Evolutionary conservation across 2,888 invertebrate species (phyloP).

Genomic region (Mesorhabditis belari): DNA sequence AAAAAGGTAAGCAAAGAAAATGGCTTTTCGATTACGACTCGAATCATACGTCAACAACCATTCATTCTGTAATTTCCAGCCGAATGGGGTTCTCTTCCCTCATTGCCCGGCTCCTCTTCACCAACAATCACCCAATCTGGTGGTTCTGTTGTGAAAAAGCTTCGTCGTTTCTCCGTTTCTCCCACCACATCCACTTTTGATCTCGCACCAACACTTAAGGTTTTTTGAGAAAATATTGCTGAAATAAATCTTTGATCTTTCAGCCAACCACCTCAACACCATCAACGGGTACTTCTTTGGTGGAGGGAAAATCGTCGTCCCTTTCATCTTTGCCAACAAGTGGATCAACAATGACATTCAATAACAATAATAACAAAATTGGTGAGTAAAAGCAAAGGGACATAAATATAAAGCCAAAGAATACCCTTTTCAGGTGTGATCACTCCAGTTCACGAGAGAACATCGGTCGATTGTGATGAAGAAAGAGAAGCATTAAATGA

Average conservation of each 20-base stretch:
- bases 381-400: background rate
- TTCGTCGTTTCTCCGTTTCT: constrained; percentile 36
- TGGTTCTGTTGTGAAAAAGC: constrained; percentile 23
- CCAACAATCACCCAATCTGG: constrained; percentile 8
- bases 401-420: too few relatives aligned
- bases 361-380: background rate
- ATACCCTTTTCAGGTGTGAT: too few relatives aligned
- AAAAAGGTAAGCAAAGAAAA: background rate
- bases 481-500: too few relatives aligned
- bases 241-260: background rate
- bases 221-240: background rate
- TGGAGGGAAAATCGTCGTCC: background rate
- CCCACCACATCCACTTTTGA: constrained; percentile 32
- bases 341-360: too few relatives aligned
- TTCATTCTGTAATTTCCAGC: constrained; percentile 5
- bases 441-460: too few relatives aligned
- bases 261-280: background rate
- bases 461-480: too few relatives aligned
- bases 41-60: background rate
- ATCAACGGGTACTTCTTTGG: background rate
- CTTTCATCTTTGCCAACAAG: background rate
- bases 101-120: constrained; percentile 21
- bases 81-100: constrained; percentile 31
- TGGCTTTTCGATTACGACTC: background rate
- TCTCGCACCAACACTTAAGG: constrained; percentile 12